Evolutionary conservation across 2,113 vertebrate genomes (phyloP).

Genomic region (Alexandromys fortis): DNA sequence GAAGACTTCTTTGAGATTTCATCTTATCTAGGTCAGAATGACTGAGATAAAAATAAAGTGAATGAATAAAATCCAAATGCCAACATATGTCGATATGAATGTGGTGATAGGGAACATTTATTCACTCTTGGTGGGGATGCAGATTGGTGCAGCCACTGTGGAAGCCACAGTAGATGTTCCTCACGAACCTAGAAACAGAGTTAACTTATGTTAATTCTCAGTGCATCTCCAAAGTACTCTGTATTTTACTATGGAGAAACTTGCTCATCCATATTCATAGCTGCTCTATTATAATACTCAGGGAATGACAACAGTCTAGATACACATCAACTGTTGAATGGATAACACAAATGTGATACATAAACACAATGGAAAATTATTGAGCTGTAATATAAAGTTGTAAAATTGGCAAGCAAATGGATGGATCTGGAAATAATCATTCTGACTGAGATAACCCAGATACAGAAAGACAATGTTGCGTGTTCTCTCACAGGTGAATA

Average conservation of each 20-base stretch:
- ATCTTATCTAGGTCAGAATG: not conserved
- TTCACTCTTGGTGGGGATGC: not conserved
- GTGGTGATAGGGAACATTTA: not conserved
- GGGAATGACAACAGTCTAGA: too few species aligned
- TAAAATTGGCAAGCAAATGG: not conserved
- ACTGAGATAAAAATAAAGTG: not conserved
- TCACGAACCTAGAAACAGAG: not conserved
- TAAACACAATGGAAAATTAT: not conserved
- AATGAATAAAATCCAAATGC: not conserved
- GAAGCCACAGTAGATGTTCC: not conserved
- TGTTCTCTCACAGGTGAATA: not conserved
- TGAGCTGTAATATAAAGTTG: not conserved
- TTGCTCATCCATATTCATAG: not conserved
- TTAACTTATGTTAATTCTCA: too few species aligned
- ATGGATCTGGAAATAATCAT: not conserved
- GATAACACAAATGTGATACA: not conserved
- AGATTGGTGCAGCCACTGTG: not conserved
- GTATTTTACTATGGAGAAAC: not conserved
- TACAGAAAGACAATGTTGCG: not conserved
- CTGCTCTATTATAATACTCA: not conserved
- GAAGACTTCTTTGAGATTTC: not conserved
- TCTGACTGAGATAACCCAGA: not conserved
- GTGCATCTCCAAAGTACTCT: not conserved
- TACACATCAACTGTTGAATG: not conserved
- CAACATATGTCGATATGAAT: not conserved